Evolutionary conservation across 2,888 invertebrate genomes (phyloP).

Genomic region (Alentia gelatinosa): DNA sequence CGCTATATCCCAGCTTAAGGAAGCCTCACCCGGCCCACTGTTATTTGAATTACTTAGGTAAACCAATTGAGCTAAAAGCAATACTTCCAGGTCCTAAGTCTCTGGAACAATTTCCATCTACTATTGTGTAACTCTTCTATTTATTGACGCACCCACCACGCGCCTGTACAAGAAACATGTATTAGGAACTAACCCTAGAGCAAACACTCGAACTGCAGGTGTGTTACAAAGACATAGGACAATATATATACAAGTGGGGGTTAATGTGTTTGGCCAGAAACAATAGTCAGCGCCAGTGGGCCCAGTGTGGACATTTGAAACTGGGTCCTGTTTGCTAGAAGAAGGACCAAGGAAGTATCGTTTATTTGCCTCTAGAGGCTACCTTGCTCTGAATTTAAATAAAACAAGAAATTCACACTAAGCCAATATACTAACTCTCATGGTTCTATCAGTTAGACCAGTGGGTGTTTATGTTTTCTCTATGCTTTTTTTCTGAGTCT

Average conservation of each 20-base stretch:
- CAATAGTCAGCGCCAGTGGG: background rate
- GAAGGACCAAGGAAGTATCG: too few species aligned
- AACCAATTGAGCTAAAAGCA: background rate
- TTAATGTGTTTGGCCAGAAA: background rate
- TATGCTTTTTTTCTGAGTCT: too few species aligned
- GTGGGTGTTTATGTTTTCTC: too few species aligned
- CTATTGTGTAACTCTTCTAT: background rate
- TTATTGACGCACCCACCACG: background rate
- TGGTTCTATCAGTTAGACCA: background rate
- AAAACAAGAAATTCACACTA: background rate
- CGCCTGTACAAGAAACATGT: background rate
- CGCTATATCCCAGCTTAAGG: background rate
- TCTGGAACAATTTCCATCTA: background rate
- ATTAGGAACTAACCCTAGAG: background rate
- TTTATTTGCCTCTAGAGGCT: too few species aligned
- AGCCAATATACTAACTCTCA: background rate
- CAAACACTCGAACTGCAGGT: background rate
- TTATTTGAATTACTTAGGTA: conserved; percentile 1
- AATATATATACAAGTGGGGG: background rate
- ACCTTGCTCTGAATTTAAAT: background rate
- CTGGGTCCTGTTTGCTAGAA: background rate
- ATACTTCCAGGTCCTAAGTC: background rate
- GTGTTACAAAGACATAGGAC: background rate
- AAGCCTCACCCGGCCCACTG: background rate
- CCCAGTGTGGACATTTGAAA: background rate